Conservation (phyloP, 2,113 vertebrate species). For the Amblyopsis rosae region DNA sequence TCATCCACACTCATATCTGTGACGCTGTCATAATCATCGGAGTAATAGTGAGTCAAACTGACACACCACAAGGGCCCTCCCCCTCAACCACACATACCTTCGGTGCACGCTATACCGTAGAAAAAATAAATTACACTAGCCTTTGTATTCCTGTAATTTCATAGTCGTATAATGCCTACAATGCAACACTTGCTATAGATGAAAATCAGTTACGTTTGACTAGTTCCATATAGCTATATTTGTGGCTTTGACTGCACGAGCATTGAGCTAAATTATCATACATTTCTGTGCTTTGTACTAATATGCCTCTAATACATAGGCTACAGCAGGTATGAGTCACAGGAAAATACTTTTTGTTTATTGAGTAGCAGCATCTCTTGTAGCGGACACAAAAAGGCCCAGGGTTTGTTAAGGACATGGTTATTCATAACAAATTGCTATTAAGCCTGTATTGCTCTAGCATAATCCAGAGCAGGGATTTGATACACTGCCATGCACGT, state of each 20-base stretch:
- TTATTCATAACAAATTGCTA: background rate
- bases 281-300: background rate
- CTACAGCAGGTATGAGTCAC: background rate
- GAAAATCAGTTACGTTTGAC: no score
- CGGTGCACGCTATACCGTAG: background rate
- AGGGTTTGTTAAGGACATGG: no score
- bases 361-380: background rate
- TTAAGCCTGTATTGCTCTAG: background rate
- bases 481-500: conserved; percentile 6
- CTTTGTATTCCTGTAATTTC: background rate
- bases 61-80: background rate
- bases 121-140: background rate
- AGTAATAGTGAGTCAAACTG: conserved; percentile 19
- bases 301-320: background rate
- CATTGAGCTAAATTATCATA: background rate
- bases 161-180: no score
- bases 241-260: background rate
- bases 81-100: conserved; percentile 17
- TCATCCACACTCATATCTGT: background rate
- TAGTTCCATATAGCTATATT: no score
- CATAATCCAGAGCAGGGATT: conserved; percentile 8
- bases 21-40: background rate
- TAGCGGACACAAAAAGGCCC: background rate
- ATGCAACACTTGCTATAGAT: no score
- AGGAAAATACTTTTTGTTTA: background rate